These are phyloP conservation scores for Zoanthus solanderi DNA, from an alignment of 92 coral and sea anemone species.

Conservation along the genomic window DNA sequence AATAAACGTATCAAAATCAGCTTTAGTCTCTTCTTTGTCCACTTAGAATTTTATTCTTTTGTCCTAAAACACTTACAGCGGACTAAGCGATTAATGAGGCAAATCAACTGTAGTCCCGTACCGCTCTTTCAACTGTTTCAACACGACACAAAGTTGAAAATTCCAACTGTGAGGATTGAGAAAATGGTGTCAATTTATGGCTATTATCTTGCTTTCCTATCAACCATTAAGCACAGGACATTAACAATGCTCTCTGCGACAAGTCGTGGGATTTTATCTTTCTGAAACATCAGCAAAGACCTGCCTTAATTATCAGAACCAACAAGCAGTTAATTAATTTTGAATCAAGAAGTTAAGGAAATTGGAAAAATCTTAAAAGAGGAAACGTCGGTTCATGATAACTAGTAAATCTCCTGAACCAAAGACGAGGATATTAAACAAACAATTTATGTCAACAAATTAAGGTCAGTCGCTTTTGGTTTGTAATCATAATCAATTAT, in stretches of 20 bases:
- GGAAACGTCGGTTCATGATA: conserved; percentile 22
- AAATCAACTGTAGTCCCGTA: neutral
- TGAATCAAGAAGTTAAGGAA: neutral
- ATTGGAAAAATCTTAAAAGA: conserved; percentile 22
- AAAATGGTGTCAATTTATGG: conserved; percentile 26
- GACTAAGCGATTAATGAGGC: neutral
- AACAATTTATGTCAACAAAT: conserved; percentile 40
- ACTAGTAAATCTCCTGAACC: conserved; percentile 27
- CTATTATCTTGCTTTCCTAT: conserved; percentile 30
- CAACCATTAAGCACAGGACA: conserved; percentile 40
- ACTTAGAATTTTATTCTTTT: neutral
- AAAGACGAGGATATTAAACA: conserved; percentile 32
- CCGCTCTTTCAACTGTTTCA: conserved; percentile 55
- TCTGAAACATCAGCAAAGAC: neutral
- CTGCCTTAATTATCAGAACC: neutral
- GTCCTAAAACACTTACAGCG: neutral
- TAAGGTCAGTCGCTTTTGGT: conserved; percentile 22
- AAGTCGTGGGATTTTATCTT: conserved; percentile 28
- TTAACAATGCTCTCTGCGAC: conserved; percentile 40
- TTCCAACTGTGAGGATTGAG: conserved; percentile 19
- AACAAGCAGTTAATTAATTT: conserved; percentile 26
- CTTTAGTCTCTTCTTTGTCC: conserved; percentile 5
- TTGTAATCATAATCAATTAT: conserved; percentile 17
- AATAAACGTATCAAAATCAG: neutral
- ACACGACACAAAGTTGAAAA: conserved; percentile 42